Conservation (phyloP, 2,888 invertebrate species). For the Scaptomyza polygonia region DNA sequence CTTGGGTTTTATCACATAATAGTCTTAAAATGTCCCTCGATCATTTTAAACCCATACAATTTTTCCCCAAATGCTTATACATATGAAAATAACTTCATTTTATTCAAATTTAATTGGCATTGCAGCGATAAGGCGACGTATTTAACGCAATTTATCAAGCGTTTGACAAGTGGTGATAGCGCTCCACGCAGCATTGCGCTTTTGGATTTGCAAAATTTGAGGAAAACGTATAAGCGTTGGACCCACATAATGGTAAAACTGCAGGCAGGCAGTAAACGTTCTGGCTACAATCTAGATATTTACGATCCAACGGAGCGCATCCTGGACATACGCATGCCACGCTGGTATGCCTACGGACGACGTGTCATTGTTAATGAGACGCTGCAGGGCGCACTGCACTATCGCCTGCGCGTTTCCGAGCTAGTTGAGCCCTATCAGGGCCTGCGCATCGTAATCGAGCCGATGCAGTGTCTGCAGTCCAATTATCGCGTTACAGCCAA, state of each 20-base stretch:
- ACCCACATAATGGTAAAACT: conserved; percentile 90
- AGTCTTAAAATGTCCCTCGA: too few species aligned
- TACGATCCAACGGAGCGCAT: conserved; percentile 85
- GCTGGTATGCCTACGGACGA: conserved; percentile 83
- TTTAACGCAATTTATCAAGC: conserved; percentile 86
- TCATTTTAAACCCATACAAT: too few species aligned
- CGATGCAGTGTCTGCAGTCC: conserved; percentile 74
- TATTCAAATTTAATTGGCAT: neutral
- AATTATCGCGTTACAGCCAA: conserved; percentile 86
- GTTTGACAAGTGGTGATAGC: conserved; percentile 85
- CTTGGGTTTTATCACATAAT: too few species aligned
- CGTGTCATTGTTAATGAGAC: conserved; percentile 86
- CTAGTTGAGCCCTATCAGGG: conserved; percentile 87
- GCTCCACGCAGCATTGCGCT: conserved; percentile 84
- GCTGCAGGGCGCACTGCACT: conserved; percentile 86
- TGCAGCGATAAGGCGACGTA: conserved; percentile 85
- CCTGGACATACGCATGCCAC: conserved; percentile 81
- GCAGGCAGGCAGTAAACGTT: conserved; percentile 83
- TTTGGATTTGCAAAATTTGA: conserved; percentile 87
- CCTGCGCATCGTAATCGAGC: conserved; percentile 86
- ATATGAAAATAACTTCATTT: neutral
- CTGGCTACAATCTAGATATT: conserved; percentile 88
- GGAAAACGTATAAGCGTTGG: conserved; percentile 86
- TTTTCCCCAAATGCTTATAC: too few species aligned
- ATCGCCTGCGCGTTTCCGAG: conserved; percentile 86